phyloP scores from a whole-genome alignment of 1,140 invertebrate species.

The Drosophila tropicalis region DNA sequence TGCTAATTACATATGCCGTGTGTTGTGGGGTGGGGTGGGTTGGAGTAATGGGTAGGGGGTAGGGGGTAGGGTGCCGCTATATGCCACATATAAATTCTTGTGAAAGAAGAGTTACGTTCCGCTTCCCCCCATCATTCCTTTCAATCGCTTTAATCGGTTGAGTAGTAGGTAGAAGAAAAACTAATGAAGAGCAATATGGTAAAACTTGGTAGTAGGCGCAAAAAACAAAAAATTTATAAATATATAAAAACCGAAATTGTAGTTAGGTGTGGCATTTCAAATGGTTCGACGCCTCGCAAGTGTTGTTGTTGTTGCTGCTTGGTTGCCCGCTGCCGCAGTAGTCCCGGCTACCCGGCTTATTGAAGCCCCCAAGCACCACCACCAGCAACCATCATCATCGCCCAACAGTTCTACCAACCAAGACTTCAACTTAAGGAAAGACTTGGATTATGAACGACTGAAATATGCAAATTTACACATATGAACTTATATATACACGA shows the following conservation, averaged over 20 bases:
- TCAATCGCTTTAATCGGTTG: background rate
- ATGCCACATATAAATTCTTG: slow-evolving; percentile 47
- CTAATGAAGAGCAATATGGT: slow-evolving; percentile 35
- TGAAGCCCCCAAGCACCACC: slow-evolving; percentile 4
- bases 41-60: slow-evolving; percentile 17
- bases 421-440: slow-evolving; percentile 75
- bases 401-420: slow-evolving; percentile 27
- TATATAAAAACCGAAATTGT: slow-evolving; percentile 56
- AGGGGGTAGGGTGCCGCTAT: background rate
- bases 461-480: slow-evolving; percentile 79
- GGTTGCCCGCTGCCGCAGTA: slow-evolving; percentile 51
- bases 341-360: slow-evolving; percentile 8
- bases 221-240: slow-evolving; percentile 37
- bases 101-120: slow-evolving; percentile 9
- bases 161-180: slow-evolving; percentile 38
- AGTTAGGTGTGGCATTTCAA: slow-evolving; percentile 80
- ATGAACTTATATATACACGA: slow-evolving; percentile 67
- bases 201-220: slow-evolving; percentile 68
- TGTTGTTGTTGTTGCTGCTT: slow-evolving; percentile 38
- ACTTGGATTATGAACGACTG: slow-evolving; percentile 79
- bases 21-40: slow-evolving; percentile 6
- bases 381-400: slow-evolving; percentile 12
- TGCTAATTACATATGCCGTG: slow-evolving; percentile 57
- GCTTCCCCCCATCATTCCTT: background rate
- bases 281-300: slow-evolving; percentile 77